Conservation (phyloP, 2,113 vertebrate genomes). For the Aplodontia rufa region DNA sequence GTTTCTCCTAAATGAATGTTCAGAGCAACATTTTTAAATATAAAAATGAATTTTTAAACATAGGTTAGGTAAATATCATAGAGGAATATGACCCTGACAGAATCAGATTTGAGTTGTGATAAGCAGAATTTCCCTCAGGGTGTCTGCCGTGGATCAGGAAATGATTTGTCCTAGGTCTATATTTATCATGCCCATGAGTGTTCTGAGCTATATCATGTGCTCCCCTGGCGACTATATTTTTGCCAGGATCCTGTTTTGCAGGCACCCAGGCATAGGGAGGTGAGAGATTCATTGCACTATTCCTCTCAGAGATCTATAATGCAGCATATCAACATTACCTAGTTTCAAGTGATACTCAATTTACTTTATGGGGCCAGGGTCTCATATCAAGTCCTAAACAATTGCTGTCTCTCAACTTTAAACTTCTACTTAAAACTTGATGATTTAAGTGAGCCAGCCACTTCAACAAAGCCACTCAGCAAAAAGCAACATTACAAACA, state of each 20-base stretch:
- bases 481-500: not conserved
- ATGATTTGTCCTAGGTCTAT: not conserved
- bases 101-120: not conserved
- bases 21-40: not conserved
- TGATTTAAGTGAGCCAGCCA: not conserved
- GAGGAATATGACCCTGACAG: not conserved
- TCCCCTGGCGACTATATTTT: not conserved
- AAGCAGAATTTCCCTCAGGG: not conserved
- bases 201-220: not conserved
- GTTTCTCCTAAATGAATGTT: not conserved
- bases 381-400: not conserved
- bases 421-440: not conserved
- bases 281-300: not conserved
- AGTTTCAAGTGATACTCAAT: not conserved
- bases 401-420: not conserved
- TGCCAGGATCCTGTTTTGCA: not conserved
- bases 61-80: not conserved
- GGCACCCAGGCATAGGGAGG: not conserved
- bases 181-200: not conserved
- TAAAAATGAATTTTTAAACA: not conserved
- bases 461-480: not conserved
- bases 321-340: not conserved
- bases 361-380: not conserved
- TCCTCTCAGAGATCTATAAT: not conserved
- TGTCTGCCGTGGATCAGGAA: not conserved